Conservation (phyloP, 2,113 vertebrate genomes). For the Gasterosteus nipponicus region DNA sequence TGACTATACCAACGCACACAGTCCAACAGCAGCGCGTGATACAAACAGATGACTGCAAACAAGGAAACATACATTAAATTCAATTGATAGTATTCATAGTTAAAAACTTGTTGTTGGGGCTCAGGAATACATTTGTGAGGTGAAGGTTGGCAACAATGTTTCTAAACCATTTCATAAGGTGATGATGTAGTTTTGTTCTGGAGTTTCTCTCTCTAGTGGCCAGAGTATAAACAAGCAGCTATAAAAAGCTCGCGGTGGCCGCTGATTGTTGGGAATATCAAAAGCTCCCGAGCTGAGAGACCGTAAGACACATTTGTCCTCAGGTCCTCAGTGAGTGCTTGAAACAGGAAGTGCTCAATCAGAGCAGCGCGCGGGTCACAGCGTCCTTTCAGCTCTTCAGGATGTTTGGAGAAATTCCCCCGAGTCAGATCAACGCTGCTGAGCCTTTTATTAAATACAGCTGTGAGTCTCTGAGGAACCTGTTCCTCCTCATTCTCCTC, state of each 20-base stretch:
- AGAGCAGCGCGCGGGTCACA: constrained; percentile 24
- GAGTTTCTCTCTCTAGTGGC: background rate
- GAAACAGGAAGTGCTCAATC: constrained; percentile 65
- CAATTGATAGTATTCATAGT: background rate
- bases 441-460: constrained; percentile 64
- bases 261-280: constrained; percentile 22
- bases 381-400: constrained; percentile 41
- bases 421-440: constrained; percentile 50
- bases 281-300: constrained; percentile 29
- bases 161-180: background rate
- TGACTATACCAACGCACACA: background rate
- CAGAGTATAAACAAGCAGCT: background rate
- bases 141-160: background rate
- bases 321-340: constrained; percentile 51
- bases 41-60: too few species aligned
- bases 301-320: constrained; percentile 39
- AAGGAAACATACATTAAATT: background rate
- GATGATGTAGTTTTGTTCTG: background rate
- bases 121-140: background rate
- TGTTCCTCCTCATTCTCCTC: background rate
- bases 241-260: constrained; percentile 7
- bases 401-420: constrained; percentile 67
- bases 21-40: background rate
- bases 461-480: constrained; percentile 21
- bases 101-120: background rate